Evolutionary conservation across 2,888 invertebrate genomes (phyloP).

Genomic region (Acleris sparsana): DNA sequence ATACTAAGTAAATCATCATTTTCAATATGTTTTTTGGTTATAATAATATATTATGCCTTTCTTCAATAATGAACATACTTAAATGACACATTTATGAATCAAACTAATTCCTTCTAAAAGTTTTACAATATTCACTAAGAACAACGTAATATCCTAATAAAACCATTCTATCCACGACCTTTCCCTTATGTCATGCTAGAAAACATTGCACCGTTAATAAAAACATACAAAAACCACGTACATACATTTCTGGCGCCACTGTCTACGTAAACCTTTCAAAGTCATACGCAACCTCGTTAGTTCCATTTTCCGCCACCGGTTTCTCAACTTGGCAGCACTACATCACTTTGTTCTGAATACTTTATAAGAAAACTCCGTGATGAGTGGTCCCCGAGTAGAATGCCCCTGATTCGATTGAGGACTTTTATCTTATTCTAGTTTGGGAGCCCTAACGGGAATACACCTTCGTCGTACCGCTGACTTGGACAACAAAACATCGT

Average conservation of each 20-base stretch:
- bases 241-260: not conserved
- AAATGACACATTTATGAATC: too few species aligned
- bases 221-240: not conserved
- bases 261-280: not conserved
- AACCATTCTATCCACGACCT: not conserved
- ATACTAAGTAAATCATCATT: too few species aligned
- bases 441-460: constrained; percentile 12
- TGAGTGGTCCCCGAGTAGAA: constrained; percentile 31
- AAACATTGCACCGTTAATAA: constrained; percentile 13
- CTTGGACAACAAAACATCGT: not conserved
- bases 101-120: too few species aligned
- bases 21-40: too few species aligned
- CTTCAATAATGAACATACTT: too few species aligned
- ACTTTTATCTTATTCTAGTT: constrained; percentile 29
- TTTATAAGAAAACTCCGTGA: constrained; percentile 22
- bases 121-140: too few species aligned
- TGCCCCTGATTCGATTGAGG: constrained; percentile 31
- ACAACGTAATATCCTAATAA: too few species aligned
- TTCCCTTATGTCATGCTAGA: not conserved
- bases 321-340: constrained; percentile 8
- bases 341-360: constrained; percentile 27
- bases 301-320: constrained; percentile 11
- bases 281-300: not conserved
- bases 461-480: constrained; percentile 1
- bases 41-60: too few species aligned